Evolutionary conservation across 2,888 invertebrate genomes (phyloP).

Genomic region (Drosophila planitibia): DNA sequence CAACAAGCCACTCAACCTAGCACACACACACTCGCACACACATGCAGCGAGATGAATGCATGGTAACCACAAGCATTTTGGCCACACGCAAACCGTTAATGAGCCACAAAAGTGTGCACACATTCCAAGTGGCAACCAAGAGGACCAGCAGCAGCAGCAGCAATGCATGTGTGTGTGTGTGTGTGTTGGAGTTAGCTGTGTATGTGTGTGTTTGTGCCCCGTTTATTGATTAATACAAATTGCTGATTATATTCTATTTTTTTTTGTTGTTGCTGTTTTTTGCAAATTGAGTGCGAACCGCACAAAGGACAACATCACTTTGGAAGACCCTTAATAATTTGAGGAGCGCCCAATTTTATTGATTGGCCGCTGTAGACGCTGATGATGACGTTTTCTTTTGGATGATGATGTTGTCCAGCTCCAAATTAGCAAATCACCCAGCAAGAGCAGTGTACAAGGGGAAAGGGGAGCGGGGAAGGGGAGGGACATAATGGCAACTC

Average conservation of each 20-base stretch:
- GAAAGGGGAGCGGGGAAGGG: not conserved
- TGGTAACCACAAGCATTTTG: slow-evolving; percentile 63
- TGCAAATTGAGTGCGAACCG: slow-evolving; percentile 26
- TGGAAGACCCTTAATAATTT: slow-evolving; percentile 34
- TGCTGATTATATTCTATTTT: not conserved
- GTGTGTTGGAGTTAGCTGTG: slow-evolving; percentile 31
- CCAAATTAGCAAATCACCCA: slow-evolving; percentile 67
- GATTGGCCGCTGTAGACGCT: slow-evolving; percentile 43
- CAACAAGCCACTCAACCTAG: slow-evolving; percentile 55
- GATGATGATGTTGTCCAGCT: slow-evolving; percentile 47
- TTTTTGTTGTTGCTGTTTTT: slow-evolving; percentile 2
- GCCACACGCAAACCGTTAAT: slow-evolving; percentile 76
- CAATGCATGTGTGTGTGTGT: slow-evolving; percentile 12
- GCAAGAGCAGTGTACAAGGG: not conserved
- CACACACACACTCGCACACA: slow-evolving; percentile 14
- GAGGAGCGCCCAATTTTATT: slow-evolving; percentile 60
- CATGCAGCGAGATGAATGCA: slow-evolving; percentile 48
- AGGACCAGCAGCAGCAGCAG: slow-evolving; percentile 16
- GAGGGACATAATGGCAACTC: slow-evolving; percentile 51
- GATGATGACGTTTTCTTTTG: slow-evolving; percentile 16
- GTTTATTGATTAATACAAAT: slow-evolving; percentile 75
- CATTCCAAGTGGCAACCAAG: slow-evolving; percentile 9
- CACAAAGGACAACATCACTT: slow-evolving; percentile 15
- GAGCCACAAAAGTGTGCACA: slow-evolving; percentile 75
- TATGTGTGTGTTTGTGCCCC: slow-evolving; percentile 46